phyloP scores from a whole-genome alignment of 2,113 vertebrate genomes.

The Erythrolamprus reginae region DNA sequence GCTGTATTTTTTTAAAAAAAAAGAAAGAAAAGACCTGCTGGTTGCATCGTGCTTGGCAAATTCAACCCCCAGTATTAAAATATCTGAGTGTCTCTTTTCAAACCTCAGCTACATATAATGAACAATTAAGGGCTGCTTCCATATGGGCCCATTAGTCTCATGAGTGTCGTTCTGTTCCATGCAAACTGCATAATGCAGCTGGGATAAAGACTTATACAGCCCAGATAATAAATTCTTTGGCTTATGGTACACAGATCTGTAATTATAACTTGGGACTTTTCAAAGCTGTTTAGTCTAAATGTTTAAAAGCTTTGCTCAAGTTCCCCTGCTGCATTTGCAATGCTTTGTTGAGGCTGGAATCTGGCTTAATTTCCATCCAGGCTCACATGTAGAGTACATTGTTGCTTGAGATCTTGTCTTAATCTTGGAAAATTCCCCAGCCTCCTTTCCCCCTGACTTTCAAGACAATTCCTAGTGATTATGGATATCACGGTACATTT shows the following conservation, averaged over 20 bases:
- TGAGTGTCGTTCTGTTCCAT: background rate
- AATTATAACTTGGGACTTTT: background rate
- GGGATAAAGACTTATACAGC: background rate
- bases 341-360: background rate
- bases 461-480: background rate
- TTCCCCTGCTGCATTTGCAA: background rate
- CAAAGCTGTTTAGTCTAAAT: background rate
- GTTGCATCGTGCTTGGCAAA: background rate
- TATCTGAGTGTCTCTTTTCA: background rate
- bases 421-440: background rate
- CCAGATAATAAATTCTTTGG: background rate
- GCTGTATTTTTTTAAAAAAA: background rate
- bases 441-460: background rate
- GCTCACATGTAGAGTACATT: background rate
- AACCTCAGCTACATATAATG: background rate
- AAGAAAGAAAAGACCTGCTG: background rate
- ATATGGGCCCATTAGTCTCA: background rate
- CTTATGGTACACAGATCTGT: background rate
- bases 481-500: background rate
- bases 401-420: background rate
- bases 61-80: background rate
- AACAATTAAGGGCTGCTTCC: background rate
- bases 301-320: background rate
- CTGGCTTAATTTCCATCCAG: background rate
- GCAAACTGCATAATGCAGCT: background rate